phyloP scores from a whole-genome alignment of 2,113 vertebrate genomes.

The Elanoides forficatus region DNA sequence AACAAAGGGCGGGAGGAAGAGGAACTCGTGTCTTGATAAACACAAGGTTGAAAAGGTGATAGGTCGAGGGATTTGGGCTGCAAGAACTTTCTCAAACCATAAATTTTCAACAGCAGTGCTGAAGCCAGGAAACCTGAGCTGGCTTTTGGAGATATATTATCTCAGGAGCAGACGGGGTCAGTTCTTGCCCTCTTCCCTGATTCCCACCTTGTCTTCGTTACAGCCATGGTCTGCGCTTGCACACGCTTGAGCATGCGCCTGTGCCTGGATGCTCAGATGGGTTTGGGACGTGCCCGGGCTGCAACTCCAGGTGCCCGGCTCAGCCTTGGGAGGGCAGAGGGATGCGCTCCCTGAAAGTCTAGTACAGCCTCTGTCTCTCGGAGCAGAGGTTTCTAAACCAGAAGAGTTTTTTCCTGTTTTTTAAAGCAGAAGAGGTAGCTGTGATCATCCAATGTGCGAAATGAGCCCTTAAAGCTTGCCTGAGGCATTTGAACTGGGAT shows the following conservation, averaged over 20 bases:
- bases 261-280: rapidly evolving
- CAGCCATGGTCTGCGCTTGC: rapidly evolving
- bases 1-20: constrained; percentile 57
- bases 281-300: neutral
- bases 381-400: neutral
- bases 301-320: rapidly evolving
- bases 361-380: neutral
- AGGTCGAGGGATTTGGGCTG: constrained; percentile 54
- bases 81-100: constrained; percentile 75
- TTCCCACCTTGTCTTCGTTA: neutral
- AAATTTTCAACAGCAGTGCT: constrained; percentile 65
- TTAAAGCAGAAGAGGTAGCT: neutral
- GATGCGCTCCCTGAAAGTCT: neutral
- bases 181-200: neutral
- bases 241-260: rapidly evolving
- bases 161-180: constrained; percentile 53
- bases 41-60: constrained; percentile 37
- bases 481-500: neutral
- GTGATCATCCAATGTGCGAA: neutral
- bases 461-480: neutral
- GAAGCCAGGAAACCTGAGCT: constrained; percentile 65
- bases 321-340: neutral
- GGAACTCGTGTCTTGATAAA: constrained; percentile 60
- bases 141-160: constrained; percentile 14
- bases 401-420: neutral